Base-by-base conservation (phyloP, 2,797 vertebrate species). In the Crypturellus tataupa region DNA sequence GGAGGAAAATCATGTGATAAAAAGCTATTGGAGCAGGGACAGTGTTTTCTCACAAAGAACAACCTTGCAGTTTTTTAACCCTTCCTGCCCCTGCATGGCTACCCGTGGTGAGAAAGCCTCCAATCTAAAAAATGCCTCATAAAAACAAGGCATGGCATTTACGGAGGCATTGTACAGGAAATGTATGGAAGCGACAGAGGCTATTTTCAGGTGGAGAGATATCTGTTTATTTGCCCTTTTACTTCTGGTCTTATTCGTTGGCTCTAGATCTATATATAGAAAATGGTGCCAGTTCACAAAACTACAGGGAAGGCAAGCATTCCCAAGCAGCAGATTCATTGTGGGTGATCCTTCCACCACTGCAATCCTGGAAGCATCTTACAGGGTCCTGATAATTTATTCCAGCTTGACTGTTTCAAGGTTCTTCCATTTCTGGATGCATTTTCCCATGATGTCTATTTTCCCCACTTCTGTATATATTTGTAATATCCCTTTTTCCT, bases 341-440 rank as follows among this genome's bases (percentile, higher is more conserved):
- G 67, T 97, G 93, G 9, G 85, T 89, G 70, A 97, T 47, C 29
- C 89, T 47, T 70, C 93, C 21, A 24, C 71, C 85, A 62, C 96
- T 94, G 14, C n/a, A 29, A 90, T 97, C 80, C 80, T 97, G 94
- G 40, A 97, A 96, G 27, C 85, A 93, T 88, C 58, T 81, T 25
- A 94, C 9, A 15, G 97, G 84, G 82, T 95, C 86, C 42, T 94
- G 70, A 69, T 95, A 95, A 80, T 91, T 85, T 77, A 96, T 67
- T 8, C 63, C 87, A n/a, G 67, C 33, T 78, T 90, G 93, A 63
- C n/a, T 96, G 27, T 95, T 87, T 76, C 77, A 87, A 65, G 97
- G 88, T 17, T 94, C 75, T 67, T 84, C 83, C 35, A 72, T 7
- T 18, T 24, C 80, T 53, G 39, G 24, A 71, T 15, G 16, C 80